Evolutionary conservation across 2,888 invertebrate species (phyloP).

Genomic region (Ligdia adustata): DNA sequence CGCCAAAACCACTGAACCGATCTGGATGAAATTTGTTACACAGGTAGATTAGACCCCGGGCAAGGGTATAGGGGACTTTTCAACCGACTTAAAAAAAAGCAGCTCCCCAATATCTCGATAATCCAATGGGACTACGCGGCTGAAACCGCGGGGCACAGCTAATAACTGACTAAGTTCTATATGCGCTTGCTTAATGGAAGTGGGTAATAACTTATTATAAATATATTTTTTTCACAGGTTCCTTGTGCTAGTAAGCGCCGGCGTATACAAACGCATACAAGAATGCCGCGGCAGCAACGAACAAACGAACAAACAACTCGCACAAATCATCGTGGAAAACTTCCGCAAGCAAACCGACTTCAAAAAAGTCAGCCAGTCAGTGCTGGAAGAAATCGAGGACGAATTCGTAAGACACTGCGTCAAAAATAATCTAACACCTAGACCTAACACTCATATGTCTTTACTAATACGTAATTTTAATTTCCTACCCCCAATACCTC

Average conservation of each 20-base stretch:
- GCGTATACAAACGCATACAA: conserved; percentile 92
- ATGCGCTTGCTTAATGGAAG: no score
- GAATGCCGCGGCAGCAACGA: conserved; percentile 88
- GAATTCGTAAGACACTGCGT: conserved; percentile 91
- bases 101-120: no score
- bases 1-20: no score
- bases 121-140: no score
- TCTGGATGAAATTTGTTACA: no score
- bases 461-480: conserved; percentile 94
- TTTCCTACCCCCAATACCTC: conserved; percentile 86
- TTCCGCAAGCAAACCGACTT: conserved; percentile 91
- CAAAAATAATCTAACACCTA: conserved; percentile 76
- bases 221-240: no score
- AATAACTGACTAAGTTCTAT: no score
- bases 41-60: no score
- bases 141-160: no score
- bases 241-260: conserved; percentile 93
- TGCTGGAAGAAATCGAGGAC: conserved; percentile 92
- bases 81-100: no score
- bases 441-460: conserved; percentile 92
- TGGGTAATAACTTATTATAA: no score
- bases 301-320: conserved; percentile 92
- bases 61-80: no score
- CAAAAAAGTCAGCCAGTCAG: conserved; percentile 92
- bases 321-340: conserved; percentile 91